Conservation (phyloP, 2,797 vertebrate genomes). For the Menidia menidia region DNA sequence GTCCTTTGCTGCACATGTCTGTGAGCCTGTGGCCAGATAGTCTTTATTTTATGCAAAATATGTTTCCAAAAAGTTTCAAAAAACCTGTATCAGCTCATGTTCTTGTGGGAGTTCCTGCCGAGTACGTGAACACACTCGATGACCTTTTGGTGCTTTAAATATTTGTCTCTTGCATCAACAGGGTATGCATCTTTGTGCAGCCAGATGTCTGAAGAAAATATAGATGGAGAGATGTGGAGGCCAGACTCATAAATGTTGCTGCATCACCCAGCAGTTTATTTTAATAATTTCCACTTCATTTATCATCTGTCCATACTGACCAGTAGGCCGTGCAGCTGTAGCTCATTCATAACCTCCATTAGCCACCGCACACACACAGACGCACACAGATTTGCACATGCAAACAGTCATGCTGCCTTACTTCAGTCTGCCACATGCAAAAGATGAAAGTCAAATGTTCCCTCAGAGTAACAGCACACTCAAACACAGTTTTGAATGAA, state of each 20-base stretch:
- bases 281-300: conserved; percentile 76
- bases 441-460: conserved; percentile 33
- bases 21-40: background rate
- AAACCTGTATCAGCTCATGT: conserved; percentile 21
- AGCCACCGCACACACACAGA: conserved; percentile 16
- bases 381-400: conserved; percentile 12
- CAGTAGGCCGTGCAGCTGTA: conserved; percentile 72
- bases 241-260: conserved; percentile 40
- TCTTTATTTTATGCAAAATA: conserved; percentile 32
- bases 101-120: conserved; percentile 38
- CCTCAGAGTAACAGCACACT: conserved; percentile 4
- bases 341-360: conserved; percentile 72
- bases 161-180: conserved; percentile 77
- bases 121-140: conserved; percentile 52
- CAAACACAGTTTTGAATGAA: conserved; percentile 13
- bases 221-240: conserved; percentile 34
- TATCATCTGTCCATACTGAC: conserved; percentile 75
- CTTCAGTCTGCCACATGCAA: conserved; percentile 25
- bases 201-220: conserved; percentile 72
- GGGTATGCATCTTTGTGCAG: conserved; percentile 52
- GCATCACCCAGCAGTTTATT: conserved; percentile 75
- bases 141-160: conserved; percentile 76
- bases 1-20: conserved; percentile 25
- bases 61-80: conserved; percentile 35
- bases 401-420: background rate